Base-by-base conservation (phyloP, 1,140 invertebrate species). In the Euglossa dilemma region DNA sequence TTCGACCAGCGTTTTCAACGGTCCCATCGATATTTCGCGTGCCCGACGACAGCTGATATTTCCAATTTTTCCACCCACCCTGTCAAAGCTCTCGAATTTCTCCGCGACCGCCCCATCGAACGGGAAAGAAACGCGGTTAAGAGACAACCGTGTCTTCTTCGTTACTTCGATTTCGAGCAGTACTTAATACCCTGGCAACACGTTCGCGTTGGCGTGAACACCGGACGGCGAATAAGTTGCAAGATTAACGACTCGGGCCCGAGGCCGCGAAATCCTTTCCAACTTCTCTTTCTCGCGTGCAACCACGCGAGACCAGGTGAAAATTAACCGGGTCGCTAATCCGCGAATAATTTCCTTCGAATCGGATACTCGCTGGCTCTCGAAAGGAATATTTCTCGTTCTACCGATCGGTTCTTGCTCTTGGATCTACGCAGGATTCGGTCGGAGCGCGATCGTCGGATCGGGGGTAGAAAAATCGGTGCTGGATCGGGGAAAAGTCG, bases 311-410 rank as follows among this genome's bases (percentile, higher is more conserved):
- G 76, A 84, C 82, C n/a, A 47, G 20, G 45, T 23, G 57, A 20
- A 73, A 77, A 54, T 50, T 25, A 23, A 45, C 36, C 45, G 63
- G 59, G 45, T 74, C 57, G 70, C 76, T 73, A 67, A 57, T 57
- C 67, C 36, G 85, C 74, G 80, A 84, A 86, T 86, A 1, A 80
- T 87, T 87, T 67, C 85, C 84, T 76, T 80, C 59, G 85, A 87
- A 83, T 84, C 83, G 72, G 45, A 43, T 64, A 56, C 20, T 59
- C 36, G 54, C 73, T 71, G 6, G 50, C 77, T 50, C 25, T 57
- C 57, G 43, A 52, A 71, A 86, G 71, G 67, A 84, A 80, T 59
- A 61, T 74, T 56, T 80, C n/a, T n/a, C n/a, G n/a, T n/a, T n/a
- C n/a, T n/a, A n/a, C n/a, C n/a, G n/a, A n/a, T n/a, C n/a, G n/a